A percentile compares a stretch with the other conserved stretches of the same genome.
These are phyloP conservation scores for Pegoplata infirma DNA, from an alignment of 2,888 invertebrate species.

Conservation along the genomic window DNA sequence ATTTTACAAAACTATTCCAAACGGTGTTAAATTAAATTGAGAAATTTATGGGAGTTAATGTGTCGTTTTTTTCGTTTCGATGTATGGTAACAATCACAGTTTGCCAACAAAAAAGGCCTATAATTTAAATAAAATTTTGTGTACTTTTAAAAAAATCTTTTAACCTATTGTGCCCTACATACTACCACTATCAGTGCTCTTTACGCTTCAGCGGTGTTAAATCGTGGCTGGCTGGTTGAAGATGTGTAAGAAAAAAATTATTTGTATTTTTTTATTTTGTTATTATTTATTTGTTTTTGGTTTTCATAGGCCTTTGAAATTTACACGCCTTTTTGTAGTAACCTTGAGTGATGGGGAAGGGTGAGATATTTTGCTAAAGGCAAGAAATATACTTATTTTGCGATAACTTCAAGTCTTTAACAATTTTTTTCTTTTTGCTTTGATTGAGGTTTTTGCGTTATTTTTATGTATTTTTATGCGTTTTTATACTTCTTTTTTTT, in stretches of 20 bases:
- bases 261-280: conserved; percentile 4
- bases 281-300: conserved; percentile 42
- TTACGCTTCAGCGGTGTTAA: conserved; percentile 11
- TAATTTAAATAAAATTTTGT: no score
- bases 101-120: no score
- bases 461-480: no score
- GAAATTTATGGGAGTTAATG: no score
- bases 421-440: neutral
- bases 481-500: no score
- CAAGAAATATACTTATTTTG: no score
- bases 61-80: no score
- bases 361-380: conserved; percentile 4
- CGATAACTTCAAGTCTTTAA: conserved; percentile 6
- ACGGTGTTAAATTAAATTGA: no score
- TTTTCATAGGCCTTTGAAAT: conserved; percentile 31
- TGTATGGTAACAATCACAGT: no score
- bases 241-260: neutral
- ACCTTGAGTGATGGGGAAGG: conserved; percentile 14
- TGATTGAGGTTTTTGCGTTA: conserved; percentile 11
- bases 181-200: neutral
- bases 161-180: no score
- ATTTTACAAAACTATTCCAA: no score
- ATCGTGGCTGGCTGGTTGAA: conserved; percentile 1
- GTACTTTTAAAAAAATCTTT: no score
- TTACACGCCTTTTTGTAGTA: conserved; percentile 51